Conservation (phyloP, 2,113 vertebrate genomes). For the Leiothrix lutea region DNA sequence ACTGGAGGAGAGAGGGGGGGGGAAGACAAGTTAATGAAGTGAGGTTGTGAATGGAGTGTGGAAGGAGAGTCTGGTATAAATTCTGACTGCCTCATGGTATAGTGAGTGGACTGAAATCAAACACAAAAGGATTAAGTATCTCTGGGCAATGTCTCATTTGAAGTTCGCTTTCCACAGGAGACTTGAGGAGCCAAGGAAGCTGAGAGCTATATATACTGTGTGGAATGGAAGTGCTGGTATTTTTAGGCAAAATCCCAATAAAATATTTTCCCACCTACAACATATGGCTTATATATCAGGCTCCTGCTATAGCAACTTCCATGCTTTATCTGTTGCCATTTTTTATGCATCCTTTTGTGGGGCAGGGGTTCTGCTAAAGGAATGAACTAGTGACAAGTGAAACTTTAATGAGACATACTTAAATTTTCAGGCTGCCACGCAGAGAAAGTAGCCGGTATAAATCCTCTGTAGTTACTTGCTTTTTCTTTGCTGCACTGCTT, state of each 20-base stretch:
- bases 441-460: neutral
- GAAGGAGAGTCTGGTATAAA: neutral
- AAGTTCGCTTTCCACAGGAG: neutral
- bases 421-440: neutral
- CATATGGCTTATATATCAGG: fast-evolving
- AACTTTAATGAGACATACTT: neutral
- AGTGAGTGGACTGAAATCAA: neutral
- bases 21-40: neutral
- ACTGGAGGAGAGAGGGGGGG: neutral
- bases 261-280: neutral
- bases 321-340: neutral
- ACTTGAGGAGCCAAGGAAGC: neutral
- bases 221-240: neutral
- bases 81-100: neutral
- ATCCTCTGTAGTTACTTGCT: neutral
- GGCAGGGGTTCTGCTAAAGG: neutral
- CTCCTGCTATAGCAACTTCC: neutral
- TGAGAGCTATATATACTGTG: neutral
- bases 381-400: neutral
- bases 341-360: neutral
- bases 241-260: neutral
- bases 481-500: neutral
- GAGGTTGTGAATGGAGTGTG: neutral
- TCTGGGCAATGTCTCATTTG: neutral
- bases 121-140: neutral